Percentiles rank a stretch among this genome's conserved stretches.
These are phyloP conservation scores for Pithys albifrons DNA, from an alignment of 2,113 vertebrate species.

Conservation along the genomic window DNA sequence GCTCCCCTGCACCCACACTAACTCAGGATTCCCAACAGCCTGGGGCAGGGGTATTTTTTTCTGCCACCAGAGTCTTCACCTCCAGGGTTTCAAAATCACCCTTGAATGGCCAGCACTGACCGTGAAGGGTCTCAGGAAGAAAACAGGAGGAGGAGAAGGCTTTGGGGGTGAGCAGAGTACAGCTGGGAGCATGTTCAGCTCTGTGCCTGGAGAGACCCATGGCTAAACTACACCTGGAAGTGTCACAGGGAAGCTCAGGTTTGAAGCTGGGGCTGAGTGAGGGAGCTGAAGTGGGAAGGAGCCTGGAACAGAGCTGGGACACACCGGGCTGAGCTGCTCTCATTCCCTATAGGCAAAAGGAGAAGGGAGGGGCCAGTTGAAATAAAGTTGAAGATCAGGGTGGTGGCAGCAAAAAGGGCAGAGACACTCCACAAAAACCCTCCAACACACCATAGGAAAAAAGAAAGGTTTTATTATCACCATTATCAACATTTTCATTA, in stretches of 20 bases:
- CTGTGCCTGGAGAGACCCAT: background rate
- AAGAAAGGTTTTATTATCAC: constrained; percentile 67
- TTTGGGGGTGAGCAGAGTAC: background rate
- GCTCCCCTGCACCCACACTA: background rate
- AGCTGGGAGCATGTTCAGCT: background rate
- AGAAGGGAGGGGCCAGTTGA: background rate
- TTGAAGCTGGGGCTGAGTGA: background rate
- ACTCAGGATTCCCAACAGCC: background rate
- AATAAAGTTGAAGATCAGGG: fast-evolving
- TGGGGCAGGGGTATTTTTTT: background rate
- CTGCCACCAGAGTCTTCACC: background rate
- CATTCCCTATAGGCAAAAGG: background rate
- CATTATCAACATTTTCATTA: constrained; percentile 71
- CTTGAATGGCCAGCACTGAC: background rate
- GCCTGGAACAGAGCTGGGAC: background rate
- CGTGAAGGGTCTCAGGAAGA: background rate
- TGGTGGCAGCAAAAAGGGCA: background rate
- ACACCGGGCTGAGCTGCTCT: background rate
- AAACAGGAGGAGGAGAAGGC: background rate
- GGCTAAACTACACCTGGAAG: background rate
- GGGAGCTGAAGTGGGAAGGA: background rate
- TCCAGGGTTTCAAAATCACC: background rate
- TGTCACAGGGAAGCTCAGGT: background rate
- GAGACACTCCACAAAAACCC: background rate
- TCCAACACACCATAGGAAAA: constrained; percentile 30